Evolutionary conservation across 2,888 invertebrate genomes (phyloP).

Genomic region (Zeuzera pyrina): DNA sequence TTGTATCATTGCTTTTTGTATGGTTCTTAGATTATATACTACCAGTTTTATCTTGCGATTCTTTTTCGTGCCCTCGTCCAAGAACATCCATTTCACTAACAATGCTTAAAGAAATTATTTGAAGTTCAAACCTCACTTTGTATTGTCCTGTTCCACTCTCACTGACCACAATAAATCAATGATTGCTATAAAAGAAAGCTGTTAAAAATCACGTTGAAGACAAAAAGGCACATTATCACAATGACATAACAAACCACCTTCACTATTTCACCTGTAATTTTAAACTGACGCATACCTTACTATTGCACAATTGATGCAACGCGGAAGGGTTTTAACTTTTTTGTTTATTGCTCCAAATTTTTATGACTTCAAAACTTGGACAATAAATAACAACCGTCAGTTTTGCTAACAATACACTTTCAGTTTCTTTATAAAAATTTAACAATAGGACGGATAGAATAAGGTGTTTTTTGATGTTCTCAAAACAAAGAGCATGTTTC

Average conservation of each 20-base stretch:
- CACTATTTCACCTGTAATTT: slow-evolving; percentile 68
- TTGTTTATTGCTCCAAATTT: slow-evolving; percentile 64
- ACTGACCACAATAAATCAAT: slow-evolving; percentile 58
- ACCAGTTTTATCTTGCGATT: too few relatives aligned
- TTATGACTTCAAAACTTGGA: slow-evolving; percentile 48
- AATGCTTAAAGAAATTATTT: slow-evolving; percentile 18
- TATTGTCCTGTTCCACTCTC: slow-evolving; percentile 29
- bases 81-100: too few relatives aligned
- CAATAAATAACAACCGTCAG: slow-evolving; percentile 39
- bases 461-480: slow-evolving; percentile 65
- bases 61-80: too few relatives aligned
- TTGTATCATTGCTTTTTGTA: too few relatives aligned
- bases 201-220: slow-evolving; percentile 45
- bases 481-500: slow-evolving; percentile 44
- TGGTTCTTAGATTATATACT: too few relatives aligned
- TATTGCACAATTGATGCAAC: slow-evolving; percentile 41
- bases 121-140: slow-evolving; percentile 33
- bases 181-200: slow-evolving; percentile 57
- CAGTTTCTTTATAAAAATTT: slow-evolving; percentile 66
- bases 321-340: slow-evolving; percentile 60
- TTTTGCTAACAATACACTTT: slow-evolving; percentile 58
- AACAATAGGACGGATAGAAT: slow-evolving; percentile 36
- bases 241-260: slow-evolving; percentile 49
- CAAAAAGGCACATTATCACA: slow-evolving; percentile 60
- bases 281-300: slow-evolving; percentile 48